phyloP scores from a whole-genome alignment of 2,113 vertebrate genomes.

The Macrotis lagotis region DNA sequence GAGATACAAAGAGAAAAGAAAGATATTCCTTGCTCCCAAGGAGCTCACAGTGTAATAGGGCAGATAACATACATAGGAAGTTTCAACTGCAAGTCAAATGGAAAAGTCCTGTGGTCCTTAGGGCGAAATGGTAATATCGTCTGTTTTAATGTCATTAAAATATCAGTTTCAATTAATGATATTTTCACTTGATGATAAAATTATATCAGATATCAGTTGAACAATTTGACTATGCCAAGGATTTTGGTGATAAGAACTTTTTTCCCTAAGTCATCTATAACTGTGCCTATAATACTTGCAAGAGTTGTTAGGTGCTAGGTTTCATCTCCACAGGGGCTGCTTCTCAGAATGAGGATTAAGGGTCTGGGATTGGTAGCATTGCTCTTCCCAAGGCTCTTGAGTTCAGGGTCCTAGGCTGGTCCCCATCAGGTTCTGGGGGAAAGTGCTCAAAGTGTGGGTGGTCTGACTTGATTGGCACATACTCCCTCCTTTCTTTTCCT shows the following conservation, averaged over 20 bases:
- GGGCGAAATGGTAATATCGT: not conserved
- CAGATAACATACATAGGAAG: not conserved
- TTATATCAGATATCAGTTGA: not conserved
- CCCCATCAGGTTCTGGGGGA: not conserved
- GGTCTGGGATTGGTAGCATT: not conserved
- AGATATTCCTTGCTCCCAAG: not conserved
- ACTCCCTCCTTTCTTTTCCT: not conserved
- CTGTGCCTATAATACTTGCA: not conserved
- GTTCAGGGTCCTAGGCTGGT: not conserved
- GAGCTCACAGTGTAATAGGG: not conserved
- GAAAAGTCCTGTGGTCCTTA: not conserved
- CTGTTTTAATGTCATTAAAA: not conserved
- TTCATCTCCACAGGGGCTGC: not conserved
- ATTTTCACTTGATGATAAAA: not conserved
- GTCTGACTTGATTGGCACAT: not conserved
- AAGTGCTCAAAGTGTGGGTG: not conserved
- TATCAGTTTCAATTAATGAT: not conserved
- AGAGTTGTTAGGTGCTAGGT: not conserved
- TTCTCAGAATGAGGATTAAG: not conserved
- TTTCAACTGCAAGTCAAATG: not conserved
- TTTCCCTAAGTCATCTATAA: not conserved
- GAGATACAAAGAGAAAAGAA: not conserved
- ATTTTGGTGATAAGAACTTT: not conserved
- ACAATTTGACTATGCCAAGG: not conserved
- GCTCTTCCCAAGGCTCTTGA: not conserved